Evolutionary conservation across 1,140 invertebrate genomes (phyloP).

Genomic region (Heliconius hermathena): DNA sequence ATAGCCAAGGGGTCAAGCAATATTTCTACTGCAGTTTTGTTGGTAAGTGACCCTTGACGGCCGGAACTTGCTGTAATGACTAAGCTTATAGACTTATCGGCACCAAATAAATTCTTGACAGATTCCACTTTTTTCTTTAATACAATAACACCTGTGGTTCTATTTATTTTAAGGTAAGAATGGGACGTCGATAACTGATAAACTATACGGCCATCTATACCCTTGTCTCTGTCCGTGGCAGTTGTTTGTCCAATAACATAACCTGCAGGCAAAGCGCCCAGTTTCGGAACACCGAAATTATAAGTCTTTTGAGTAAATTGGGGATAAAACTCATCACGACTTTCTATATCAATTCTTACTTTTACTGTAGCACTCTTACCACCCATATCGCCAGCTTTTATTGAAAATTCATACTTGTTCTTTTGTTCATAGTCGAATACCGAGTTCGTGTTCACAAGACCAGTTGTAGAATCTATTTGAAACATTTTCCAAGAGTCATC

Average conservation of each 20-base stretch:
- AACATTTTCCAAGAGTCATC: constrained; percentile 92
- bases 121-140: constrained; percentile 90
- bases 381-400: constrained; percentile 92
- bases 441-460: constrained; percentile 88
- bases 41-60: constrained; percentile 90
- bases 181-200: constrained; percentile 93
- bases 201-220: constrained; percentile 94
- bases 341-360: constrained; percentile 93
- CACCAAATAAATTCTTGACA: constrained; percentile 82
- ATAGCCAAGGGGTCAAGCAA: constrained; percentile 87
- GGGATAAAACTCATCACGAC: constrained; percentile 95
- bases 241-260: constrained; percentile 92
- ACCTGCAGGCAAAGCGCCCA: constrained; percentile 85
- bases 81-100: constrained; percentile 88
- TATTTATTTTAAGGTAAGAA: constrained; percentile 94
- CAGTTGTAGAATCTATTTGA: constrained; percentile 88
- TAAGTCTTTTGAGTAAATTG: constrained; percentile 95
- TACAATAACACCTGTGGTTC: constrained; percentile 93
- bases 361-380: constrained; percentile 88
- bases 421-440: constrained; percentile 94
- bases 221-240: constrained; percentile 95
- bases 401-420: constrained; percentile 91
- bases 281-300: constrained; percentile 88
- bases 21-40: constrained; percentile 93
- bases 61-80: constrained; percentile 94